Base-by-base conservation (phyloP, 2,113 vertebrate genomes). In the Amphilophus citrinellus region DNA sequence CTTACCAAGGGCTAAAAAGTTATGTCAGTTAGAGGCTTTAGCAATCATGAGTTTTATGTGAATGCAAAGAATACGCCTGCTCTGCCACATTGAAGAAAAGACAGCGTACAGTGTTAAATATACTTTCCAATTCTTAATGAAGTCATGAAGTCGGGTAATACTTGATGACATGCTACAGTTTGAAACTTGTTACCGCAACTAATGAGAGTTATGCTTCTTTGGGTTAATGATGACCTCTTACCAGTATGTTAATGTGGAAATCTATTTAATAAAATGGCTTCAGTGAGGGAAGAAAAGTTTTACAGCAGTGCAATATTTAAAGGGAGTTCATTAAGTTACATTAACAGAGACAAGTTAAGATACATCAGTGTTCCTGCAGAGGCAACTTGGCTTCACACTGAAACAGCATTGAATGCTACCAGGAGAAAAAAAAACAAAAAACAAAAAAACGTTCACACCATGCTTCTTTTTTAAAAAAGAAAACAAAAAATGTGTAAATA, bases 201-300 rank as follows among this genome's bases (percentile, higher is more conserved):
- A 91, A 88, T 90, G 90, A 86, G 85, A 87, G 61, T 59, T 66
- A 61, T 76, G 66, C 76, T 62, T 84, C 86, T 84, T 62, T 83
- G 85, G 44, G 80, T 90, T 84, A 88, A 79, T 85, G 81, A 86
- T 87, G 86, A 80, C 87, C 83, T 78, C 61, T 30, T 77, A 66
- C 44, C 35, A 18, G 71, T 53, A 78, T 76, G 73, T 86, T 88
- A 75, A 91, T 59, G 17, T 78, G 59, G 80, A 89, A 85, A 88
- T 91, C 76, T 53, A 62, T 84, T 90, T 84, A 79, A 87, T 87
- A 89, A 82, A 89, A 87, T 47, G 63, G 76, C 37, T 14, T 27
- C 61, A 80, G 79, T 13, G 2, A 42, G 59, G 53, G 80, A 71
- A 71, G 76, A 62, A 42, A 27, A 20, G 83, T 80, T 79, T 79